Conservation (phyloP, 2,797 vertebrate species). For the Oreochromis grahami region DNA sequence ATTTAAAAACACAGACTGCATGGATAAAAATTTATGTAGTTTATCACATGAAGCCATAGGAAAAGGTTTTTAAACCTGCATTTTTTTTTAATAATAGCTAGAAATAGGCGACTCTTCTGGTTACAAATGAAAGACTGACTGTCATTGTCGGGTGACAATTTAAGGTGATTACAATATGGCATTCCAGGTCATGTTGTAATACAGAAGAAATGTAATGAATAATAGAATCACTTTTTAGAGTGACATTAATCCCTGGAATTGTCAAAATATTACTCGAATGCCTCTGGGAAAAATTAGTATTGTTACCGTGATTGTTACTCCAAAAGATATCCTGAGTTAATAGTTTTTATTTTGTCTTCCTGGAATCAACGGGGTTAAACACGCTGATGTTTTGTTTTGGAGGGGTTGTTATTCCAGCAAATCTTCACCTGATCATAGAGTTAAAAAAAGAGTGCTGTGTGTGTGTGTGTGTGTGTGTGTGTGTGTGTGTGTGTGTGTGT, state of each 20-base stretch:
- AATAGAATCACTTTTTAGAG: not conserved
- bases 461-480: not conserved
- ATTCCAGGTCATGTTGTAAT: not conserved
- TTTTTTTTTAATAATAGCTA: not conserved
- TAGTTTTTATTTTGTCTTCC: not conserved
- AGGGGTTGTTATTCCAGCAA: not conserved
- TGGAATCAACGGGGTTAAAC: not conserved
- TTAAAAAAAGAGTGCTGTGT: not conserved
- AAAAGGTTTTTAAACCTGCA: not conserved
- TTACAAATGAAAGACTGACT: not conserved
- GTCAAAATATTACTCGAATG: not conserved
- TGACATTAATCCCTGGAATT: not conserved
- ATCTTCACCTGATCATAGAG: not conserved
- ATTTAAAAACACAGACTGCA: not conserved
- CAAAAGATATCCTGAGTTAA: not conserved
- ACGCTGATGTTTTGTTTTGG: not conserved
- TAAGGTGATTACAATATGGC: not conserved
- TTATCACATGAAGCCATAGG: not conserved
- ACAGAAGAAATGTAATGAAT: not conserved
- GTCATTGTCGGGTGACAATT: not conserved
- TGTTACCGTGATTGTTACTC: not conserved
- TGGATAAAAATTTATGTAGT: fast-evolving
- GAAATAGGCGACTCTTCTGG: not conserved
- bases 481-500: not conserved
- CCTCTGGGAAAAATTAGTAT: not conserved